phyloP scores from a whole-genome alignment of 2,113 vertebrate genomes.

The Paramormyrops kingsleyae region DNA sequence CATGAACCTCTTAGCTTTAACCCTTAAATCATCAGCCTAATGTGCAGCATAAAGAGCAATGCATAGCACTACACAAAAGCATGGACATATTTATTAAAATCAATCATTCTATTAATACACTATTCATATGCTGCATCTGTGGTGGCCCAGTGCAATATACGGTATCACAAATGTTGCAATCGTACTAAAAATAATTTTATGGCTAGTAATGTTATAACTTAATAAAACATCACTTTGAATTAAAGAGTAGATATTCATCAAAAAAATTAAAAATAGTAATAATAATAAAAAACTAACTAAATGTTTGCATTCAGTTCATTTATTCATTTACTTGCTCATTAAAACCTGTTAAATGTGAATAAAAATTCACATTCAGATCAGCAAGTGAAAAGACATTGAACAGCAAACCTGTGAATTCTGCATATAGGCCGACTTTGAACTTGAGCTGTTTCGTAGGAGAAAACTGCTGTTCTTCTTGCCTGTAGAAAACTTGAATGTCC shows the following conservation, averaged over 20 bases:
- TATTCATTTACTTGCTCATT: neutral
- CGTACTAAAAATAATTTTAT: neutral
- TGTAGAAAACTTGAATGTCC: conserved; percentile 48
- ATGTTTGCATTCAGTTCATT: neutral
- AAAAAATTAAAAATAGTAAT: no score
- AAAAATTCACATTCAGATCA: neutral
- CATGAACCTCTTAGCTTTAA: neutral
- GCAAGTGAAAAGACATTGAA: neutral
- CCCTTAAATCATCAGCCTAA: neutral
- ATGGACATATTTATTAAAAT: neutral
- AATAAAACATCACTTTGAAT: neutral
- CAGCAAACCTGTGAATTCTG: conserved; percentile 39
- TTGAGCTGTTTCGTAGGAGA: conserved; percentile 23
- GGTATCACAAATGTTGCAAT: neutral
- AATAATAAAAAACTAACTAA: neutral
- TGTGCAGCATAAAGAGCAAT: neutral
- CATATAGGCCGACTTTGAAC: neutral
- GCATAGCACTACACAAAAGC: neutral
- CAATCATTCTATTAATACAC: neutral
- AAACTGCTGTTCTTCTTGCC: conserved; percentile 29
- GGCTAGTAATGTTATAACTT: neutral
- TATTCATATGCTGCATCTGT: neutral
- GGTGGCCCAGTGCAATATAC: neutral
- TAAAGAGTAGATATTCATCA: neutral
- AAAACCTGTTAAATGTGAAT: neutral